These are phyloP conservation scores for Phyllostomus discolor DNA, from an alignment of 2,113 vertebrate genomes.

Conservation along the genomic window DNA sequence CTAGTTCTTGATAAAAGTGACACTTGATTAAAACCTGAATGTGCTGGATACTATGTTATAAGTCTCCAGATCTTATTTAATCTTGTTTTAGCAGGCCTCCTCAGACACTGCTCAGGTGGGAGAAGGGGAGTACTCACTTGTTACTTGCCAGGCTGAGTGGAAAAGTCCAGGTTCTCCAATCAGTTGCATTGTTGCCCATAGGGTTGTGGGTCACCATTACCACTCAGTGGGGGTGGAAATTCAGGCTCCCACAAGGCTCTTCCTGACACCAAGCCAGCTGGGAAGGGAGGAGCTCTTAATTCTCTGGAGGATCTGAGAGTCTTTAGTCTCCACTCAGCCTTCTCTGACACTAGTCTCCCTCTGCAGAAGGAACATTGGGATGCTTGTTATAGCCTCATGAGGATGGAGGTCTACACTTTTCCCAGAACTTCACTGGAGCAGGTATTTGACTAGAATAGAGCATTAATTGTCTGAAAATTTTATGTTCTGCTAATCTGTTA, in stretches of 20 bases:
- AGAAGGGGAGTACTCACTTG: neutral
- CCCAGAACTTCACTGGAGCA: neutral
- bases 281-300: neutral
- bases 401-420: neutral
- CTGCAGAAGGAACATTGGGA: neutral
- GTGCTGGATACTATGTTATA: neutral
- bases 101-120: neutral
- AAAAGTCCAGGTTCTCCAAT: neutral
- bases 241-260: neutral
- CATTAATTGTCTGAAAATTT: neutral
- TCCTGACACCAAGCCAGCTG: neutral
- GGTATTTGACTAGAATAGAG: neutral
- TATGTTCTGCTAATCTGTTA: neutral
- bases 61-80: neutral
- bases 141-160: neutral
- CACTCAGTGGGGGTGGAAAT: neutral
- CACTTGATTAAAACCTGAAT: neutral
- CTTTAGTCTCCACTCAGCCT: neutral
- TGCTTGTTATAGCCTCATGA: neutral
- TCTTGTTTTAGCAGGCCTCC: neutral
- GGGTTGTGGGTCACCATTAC: neutral
- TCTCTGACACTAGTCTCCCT: neutral
- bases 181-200: neutral
- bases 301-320: neutral
- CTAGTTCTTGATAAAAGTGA: neutral